Conservation (phyloP, 2,113 vertebrate genomes). For the human (Homo sapiens) region GRCh38 chr4:22530001-22530500, state of each 20-base stretch:
- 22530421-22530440: not conserved
- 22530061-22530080: not conserved
- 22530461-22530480: not conserved
- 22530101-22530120: not conserved
- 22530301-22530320: not conserved
- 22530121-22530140: not conserved
- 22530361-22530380: not conserved
- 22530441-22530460: not conserved
- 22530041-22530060: not conserved
- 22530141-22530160: not conserved
- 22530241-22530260: not conserved
- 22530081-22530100: not conserved
- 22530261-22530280: not conserved
- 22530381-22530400: not conserved
- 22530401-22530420: not conserved
- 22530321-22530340: not conserved
- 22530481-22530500: not conserved
- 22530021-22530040: not conserved
- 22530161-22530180: not conserved
- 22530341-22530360: not conserved
- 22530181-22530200: not conserved
- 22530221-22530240: not conserved
- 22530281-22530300: not conserved
- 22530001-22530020: not conserved
- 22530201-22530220: not conserved